Evolutionary conservation across 2,113 vertebrate genomes (phyloP).

Genomic region (Petrocephalus microphthalmus): DNA sequence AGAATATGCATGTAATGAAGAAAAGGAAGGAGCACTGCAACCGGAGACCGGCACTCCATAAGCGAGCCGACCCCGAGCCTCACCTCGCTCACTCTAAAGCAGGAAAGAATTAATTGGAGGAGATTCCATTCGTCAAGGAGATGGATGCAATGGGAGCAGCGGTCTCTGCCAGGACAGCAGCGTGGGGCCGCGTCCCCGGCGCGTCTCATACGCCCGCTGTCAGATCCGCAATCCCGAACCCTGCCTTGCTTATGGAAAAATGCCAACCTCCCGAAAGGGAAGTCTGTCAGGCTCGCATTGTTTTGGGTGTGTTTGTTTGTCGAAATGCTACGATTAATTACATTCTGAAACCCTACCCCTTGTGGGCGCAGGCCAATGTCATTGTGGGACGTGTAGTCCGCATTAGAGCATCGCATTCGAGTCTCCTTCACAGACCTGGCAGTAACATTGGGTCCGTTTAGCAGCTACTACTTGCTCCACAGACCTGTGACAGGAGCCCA

Average conservation of each 20-base stretch:
- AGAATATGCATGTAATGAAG: not conserved
- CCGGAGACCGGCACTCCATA: not conserved
- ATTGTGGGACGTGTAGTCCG: not conserved
- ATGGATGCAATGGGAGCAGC: not conserved
- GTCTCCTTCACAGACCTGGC: not conserved
- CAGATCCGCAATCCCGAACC: not conserved
- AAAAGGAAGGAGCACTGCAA: not conserved
- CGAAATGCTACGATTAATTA: not conserved
- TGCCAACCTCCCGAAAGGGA: not conserved
- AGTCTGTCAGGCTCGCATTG: not conserved
- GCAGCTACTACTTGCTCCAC: too few relatives aligned
- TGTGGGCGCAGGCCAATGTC: not conserved
- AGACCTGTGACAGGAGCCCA: not conserved
- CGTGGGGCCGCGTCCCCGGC: not conserved
- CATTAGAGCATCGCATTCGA: not conserved
- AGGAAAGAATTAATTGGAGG: not conserved
- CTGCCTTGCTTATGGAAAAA: not conserved
- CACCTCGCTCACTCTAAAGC: not conserved
- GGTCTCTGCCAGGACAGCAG: not conserved
- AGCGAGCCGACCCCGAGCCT: not conserved
- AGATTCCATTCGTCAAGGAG: constrained; percentile 2
- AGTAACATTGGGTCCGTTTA: not conserved
- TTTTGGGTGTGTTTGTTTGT: not conserved
- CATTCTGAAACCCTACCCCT: not conserved
- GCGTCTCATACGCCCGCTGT: not conserved